phyloP scores from a whole-genome alignment of 2,888 invertebrate genomes.

The Hirtodrosophila alboralis region DNA sequence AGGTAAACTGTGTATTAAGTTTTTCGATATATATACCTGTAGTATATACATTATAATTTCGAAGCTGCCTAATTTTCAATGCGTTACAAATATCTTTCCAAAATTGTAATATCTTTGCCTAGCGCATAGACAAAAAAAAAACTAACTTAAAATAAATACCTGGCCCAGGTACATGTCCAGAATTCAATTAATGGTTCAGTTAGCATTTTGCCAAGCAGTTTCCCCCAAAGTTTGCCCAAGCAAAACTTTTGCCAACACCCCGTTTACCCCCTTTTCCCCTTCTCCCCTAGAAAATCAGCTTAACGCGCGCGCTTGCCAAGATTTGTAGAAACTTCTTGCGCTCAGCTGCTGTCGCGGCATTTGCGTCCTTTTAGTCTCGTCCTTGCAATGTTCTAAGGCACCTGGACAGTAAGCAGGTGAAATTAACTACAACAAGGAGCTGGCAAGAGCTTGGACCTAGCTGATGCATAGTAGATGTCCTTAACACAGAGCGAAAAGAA shows the following conservation, averaged over 20 bases:
- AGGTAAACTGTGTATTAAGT: too few relatives aligned
- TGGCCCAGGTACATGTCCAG: conserved; percentile 33
- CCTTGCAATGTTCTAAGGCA: conserved; percentile 4
- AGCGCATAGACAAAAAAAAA: conserved; percentile 1
- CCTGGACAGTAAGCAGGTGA: conserved; percentile 74
- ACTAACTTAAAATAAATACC: conserved; percentile 12
- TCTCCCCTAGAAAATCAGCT: conserved; percentile 61
- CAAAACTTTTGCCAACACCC: conserved; percentile 35
- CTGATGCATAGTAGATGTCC: conserved; percentile 1
- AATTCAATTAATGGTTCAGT: conserved; percentile 62
- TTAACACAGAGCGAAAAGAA: conserved; percentile 53
- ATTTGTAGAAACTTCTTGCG: conserved; percentile 65
- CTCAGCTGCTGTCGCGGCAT: conserved; percentile 64
- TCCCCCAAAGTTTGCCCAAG: conserved; percentile 9
- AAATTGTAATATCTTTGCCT: too few relatives aligned
- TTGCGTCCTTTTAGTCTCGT: conserved; percentile 30
- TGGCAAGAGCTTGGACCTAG: conserved; percentile 14
- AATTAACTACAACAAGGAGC: conserved; percentile 66
- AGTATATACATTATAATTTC: too few relatives aligned
- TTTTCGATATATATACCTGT: too few relatives aligned
- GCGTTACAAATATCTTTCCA: too few relatives aligned
- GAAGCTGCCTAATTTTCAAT: too few relatives aligned
- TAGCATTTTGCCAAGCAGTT: conserved; percentile 40
- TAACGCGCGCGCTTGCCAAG: conserved; percentile 59
- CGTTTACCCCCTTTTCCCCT: conserved; percentile 8